Evolutionary conservation across 1,140 invertebrate species (phyloP), one percentile per base, ranked within the genome.

Genomic region (Nixonia krombeini): DNA sequence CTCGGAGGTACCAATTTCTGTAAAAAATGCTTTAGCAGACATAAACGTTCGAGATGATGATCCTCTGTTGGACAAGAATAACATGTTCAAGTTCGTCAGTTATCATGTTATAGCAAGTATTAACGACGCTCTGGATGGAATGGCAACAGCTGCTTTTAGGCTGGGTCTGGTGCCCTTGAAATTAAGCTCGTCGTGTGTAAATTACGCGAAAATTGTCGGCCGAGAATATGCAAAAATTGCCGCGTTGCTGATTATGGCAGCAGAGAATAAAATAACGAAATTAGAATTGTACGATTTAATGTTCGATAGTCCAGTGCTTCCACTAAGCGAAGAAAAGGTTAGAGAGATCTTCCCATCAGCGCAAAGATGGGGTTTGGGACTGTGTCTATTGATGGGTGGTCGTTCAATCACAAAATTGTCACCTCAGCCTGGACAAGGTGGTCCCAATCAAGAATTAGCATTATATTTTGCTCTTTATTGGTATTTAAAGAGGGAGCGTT

Each of bases 361-460:
- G 29, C 70, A 77, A 25, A 74, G 66, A 35, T 80, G 76, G 76
- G 67, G 58, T 4, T 28, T 70, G n/a, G 74, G 76, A 8, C 26
- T 80, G 35, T 75, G 69, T 15, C 61, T 80, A n/a, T 33, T 80
- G 10, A 41, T 76, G 6, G 91, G 89, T 8, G 91, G 91, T 7
- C 89, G 90, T 76, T 88, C 89, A 0, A 88, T 85, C 1, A 89
- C 90, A 2, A 75, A 80, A 23, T 41, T 63, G 12, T 84, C 89
- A 1, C 61, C 42, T 6, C 76, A 83, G 2, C 81, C 44, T 4
- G 87, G 88, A 10, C 77, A 66, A 46, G 89, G 90, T 26, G 91
- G 90, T n/a, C 80, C 90, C 7, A 91, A 90, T 82, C 90, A 91
- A 73, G 90, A 92, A 78, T 78, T 91, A 65, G 88, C 84, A 4